A percentile compares a stretch with the other conserved stretches of the same genome.
phyloP scores from a whole-genome alignment of 2,888 invertebrate species.

The Clitarchus hookeri region DNA sequence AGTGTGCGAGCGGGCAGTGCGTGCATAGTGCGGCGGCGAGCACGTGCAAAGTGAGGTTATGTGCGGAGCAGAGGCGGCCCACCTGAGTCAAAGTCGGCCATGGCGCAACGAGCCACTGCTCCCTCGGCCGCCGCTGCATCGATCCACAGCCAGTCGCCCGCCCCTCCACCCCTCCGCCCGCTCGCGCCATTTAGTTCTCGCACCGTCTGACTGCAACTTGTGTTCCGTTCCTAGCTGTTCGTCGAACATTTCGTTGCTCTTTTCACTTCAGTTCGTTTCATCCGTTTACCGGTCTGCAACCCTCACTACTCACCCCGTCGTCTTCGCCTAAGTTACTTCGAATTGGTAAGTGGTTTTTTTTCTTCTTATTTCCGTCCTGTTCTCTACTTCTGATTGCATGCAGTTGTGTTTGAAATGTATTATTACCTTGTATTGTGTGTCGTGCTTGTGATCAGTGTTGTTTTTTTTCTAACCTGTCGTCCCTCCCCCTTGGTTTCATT shows the following conservation, averaged over 20 bases:
- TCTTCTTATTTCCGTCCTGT: neutral
- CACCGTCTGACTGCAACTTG: conserved; percentile 66
- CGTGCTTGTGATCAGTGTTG: no score
- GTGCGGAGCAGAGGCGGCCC: neutral
- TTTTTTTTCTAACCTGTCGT: no score
- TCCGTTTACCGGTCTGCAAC: conserved; percentile 42
- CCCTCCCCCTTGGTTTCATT: no score
- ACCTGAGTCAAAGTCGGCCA: conserved; percentile 36
- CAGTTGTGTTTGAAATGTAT: no score
- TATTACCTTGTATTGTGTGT: no score
- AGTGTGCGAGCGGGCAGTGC: neutral
- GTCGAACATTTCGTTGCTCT: conserved; percentile 56
- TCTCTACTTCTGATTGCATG: no score
- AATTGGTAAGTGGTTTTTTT: conserved; percentile 42
- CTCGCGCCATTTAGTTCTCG: conserved; percentile 63
- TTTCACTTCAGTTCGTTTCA: conserved; percentile 50
- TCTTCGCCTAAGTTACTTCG: conserved; percentile 43
- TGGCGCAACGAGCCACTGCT: neutral
- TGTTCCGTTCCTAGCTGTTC: conserved; percentile 63
- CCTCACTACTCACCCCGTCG: conserved; percentile 40
- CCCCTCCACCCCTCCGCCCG: neutral
- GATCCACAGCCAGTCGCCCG: neutral
- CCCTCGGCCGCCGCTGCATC: conserved; percentile 6
- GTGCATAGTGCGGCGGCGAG: no score
- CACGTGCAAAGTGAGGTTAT: conserved; percentile 3